Evolutionary conservation across 64 coral and sea anemone species (phyloP).

Genomic region (Hydrozoanthus tunicans): DNA sequence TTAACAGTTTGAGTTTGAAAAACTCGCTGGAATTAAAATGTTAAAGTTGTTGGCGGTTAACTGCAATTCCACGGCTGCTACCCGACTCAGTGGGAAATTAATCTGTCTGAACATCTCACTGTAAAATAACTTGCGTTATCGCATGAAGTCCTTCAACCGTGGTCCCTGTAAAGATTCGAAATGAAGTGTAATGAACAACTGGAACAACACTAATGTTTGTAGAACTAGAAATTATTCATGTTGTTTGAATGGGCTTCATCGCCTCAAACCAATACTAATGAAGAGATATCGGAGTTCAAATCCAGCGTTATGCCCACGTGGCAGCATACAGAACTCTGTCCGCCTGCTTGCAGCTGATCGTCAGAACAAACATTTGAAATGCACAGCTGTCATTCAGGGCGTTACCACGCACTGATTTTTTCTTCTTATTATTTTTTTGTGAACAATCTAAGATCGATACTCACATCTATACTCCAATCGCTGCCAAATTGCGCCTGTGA

Average conservation of each 20-base stretch:
- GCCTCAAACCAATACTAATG: conserved; percentile 10
- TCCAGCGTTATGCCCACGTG: conserved; percentile 11
- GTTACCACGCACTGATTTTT: not conserved
- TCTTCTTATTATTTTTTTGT: not conserved
- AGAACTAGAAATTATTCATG: not conserved
- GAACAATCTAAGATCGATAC: not conserved
- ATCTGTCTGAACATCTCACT: not conserved
- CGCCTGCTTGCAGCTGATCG: not conserved
- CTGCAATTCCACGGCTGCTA: not conserved
- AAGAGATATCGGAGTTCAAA: not conserved
- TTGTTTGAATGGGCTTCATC: not conserved
- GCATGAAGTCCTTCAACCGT: not conserved
- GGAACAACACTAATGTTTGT: conserved; percentile 17
- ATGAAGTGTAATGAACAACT: conserved; percentile 30
- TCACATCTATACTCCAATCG: too few species aligned
- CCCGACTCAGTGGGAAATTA: not conserved
- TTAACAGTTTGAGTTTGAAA: not conserved
- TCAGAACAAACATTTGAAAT: not conserved
- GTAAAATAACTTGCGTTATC: not conserved
- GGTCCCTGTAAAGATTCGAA: not conserved
- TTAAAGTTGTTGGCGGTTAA: not conserved
- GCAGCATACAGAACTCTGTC: conserved; percentile 18
- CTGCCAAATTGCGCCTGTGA: not conserved
- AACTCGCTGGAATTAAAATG: not conserved
- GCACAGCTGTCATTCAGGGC: conserved; percentile 2